Percentiles rank a stretch among this genome's conserved stretches.
Conservation (phyloP, 23 tunicate species). For the Ciona savignyi region DNA sequence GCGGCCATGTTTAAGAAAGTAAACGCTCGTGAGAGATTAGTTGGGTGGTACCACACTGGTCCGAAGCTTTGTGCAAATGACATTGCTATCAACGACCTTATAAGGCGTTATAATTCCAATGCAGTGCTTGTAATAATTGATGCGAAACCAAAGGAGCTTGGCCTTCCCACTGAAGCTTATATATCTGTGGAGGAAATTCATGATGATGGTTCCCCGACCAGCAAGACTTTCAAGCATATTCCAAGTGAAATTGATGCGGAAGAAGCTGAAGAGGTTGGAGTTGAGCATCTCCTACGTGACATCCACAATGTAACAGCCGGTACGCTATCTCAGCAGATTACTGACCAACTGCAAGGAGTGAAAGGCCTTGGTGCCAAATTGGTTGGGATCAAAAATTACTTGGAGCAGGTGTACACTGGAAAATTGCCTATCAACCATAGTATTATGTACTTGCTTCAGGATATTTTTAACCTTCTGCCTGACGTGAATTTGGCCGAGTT, state of each 20-base stretch:
- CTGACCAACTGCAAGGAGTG: slow-evolving; percentile 87
- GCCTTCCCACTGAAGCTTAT: slow-evolving; percentile 97
- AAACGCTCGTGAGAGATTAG: slow-evolving; percentile 90
- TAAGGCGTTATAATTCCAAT: slow-evolving; percentile 80
- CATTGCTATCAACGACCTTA: slow-evolving; percentile 80
- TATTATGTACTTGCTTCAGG: slow-evolving; percentile 89
- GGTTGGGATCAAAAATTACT: slow-evolving; percentile 56
- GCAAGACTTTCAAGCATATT: slow-evolving; percentile 85
- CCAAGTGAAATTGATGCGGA: slow-evolving; percentile 98
- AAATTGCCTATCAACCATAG: slow-evolving; percentile 88
- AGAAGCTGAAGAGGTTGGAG: slow-evolving; percentile 99
- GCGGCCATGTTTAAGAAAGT: slow-evolving; percentile 98
- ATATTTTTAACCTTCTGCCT: slow-evolving; percentile 94
- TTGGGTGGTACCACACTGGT: slow-evolving; percentile 99
- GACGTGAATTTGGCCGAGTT: slow-evolving; percentile 83
- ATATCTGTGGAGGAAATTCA: slow-evolving; percentile 84
- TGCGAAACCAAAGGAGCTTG: slow-evolving; percentile 90
- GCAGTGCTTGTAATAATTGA: slow-evolving; percentile 90
- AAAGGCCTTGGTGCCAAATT: slow-evolving; percentile 70
- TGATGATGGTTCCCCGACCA: slow-evolving; percentile 97
- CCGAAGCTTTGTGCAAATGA: slow-evolving; percentile 94
- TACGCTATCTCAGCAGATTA: slow-evolving; percentile 80
- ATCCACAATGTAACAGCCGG: slow-evolving; percentile 97
- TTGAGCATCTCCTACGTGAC: slow-evolving; percentile 94
- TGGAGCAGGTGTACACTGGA: slow-evolving; percentile 62